Conservation (phyloP, 2,888 invertebrate species). For the Oligia strigilis region DNA sequence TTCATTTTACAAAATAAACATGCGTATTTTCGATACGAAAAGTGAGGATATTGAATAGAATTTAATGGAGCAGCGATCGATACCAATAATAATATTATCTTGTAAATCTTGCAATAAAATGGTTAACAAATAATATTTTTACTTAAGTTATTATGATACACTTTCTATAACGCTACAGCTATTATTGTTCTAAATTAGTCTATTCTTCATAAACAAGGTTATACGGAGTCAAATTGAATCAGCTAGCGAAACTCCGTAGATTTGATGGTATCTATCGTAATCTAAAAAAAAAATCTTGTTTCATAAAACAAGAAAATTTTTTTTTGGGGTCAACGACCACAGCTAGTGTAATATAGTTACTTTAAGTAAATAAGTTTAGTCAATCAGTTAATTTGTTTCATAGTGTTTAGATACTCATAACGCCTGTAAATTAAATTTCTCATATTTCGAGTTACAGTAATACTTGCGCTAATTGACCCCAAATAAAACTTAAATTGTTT, state of each 20-base stretch:
- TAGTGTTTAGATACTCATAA: neutral
- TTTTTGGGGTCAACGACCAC: neutral
- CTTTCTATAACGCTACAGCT: constrained; percentile 64
- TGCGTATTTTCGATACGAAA: neutral
- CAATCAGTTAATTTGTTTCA: neutral
- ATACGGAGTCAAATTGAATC: neutral
- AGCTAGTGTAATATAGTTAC: neutral
- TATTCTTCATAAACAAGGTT: constrained; percentile 63
- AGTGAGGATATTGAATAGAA: neutral
- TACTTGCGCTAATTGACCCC: neutral
- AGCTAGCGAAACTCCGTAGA: neutral
- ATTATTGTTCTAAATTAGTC: constrained; percentile 80
- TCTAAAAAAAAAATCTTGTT: too few relatives aligned
- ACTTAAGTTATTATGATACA: constrained; percentile 43
- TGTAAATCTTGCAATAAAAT: constrained; percentile 24
- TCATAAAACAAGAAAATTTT: too few relatives aligned
- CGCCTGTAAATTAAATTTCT: too few relatives aligned
- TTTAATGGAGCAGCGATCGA: neutral
- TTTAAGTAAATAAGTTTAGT: neutral
- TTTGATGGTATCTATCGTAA: neutral
- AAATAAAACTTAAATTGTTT: neutral
- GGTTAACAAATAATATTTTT: constrained; percentile 50
- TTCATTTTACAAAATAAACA: neutral
- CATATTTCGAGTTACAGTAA: neutral
- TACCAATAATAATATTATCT: neutral